Base-by-base conservation (phyloP, 2,888 invertebrate species). In the Prosopocoilus inquinatus region DNA sequence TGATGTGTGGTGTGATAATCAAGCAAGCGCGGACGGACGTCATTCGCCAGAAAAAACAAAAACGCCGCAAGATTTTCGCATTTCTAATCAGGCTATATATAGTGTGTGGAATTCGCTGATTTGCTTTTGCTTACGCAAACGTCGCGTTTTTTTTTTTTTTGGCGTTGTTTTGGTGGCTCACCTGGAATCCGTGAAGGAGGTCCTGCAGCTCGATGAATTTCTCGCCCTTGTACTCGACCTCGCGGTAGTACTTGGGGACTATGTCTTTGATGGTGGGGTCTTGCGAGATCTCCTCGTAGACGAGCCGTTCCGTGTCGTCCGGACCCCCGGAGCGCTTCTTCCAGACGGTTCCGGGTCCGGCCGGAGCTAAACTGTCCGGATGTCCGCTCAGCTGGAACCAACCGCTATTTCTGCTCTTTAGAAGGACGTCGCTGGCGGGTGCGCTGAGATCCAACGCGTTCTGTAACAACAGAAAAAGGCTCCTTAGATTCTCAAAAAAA, bases 381-480 rank as follows among this genome's bases (percentile, higher is more conserved):
- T 96, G 96, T 0, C 96, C 96, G 9, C 94, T 91, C 61, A 96
- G 79, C 78, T 96, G 96, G 77, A 96, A 90, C 95, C 95, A 96
- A 67, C 81, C 82, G 50, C 81, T 80, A 41, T 80, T 81, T 63
- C 85, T 81, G 61, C 88, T 88, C 72, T 89, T 89, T 64, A 94
- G 78, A 45, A 95, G 79, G 50, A 91, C 85, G 71, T 94, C 93
- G 67, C 91, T 92, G 57, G 94, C 94, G 45, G 95, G 94, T 13
- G 92, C 93, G 60, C 92, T 91, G 69, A 95, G 79, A 74, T 95
- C 94, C 71, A 95, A 80, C 36, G 95, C 94, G 78, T 94, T 94
- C 94, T 94, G 81, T 48, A 85, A 83, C 32, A 12, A 44, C 33
- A 12, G n/a, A n/a, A n/a, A n/a, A n/a, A n/a, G n/a, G n/a, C n/a